These are phyloP conservation scores for Clepsis dumicolana DNA, from an alignment of 2,888 invertebrate species.

Conservation along the genomic window DNA sequence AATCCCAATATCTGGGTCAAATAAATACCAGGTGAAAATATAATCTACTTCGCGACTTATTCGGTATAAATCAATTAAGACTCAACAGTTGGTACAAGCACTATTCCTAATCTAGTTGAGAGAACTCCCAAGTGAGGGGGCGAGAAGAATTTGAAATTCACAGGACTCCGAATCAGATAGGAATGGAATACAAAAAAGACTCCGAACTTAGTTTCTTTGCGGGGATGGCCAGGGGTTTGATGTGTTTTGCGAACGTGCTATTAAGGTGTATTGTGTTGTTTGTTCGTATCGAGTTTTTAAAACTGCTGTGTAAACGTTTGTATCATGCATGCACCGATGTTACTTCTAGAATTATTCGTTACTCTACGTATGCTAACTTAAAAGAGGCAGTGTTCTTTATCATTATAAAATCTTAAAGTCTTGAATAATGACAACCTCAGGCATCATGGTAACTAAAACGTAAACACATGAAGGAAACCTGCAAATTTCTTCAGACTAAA, in stretches of 20 bases:
- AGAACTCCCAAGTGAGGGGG: conserved; percentile 22
- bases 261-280: not conserved
- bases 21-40: not conserved
- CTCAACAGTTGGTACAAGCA: conserved; percentile 22
- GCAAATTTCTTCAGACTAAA: not conserved
- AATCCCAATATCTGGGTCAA: not conserved
- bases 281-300: not conserved
- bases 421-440: not conserved
- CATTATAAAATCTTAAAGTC: not conserved
- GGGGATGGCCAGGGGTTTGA: conserved; percentile 10
- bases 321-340: not conserved
- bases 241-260: not conserved
- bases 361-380: not conserved
- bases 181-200: conserved; percentile 32
- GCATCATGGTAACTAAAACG: not conserved
- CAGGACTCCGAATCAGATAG: conserved; percentile 12
- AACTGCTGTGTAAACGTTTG: not conserved
- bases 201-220: conserved; percentile 30
- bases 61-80: conserved; percentile 21
- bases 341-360: not conserved
- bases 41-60: not conserved
- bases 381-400: not conserved
- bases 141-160: conserved; percentile 38
- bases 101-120: conserved; percentile 22
- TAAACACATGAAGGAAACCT: not conserved